Conservation (phyloP, 2,113 vertebrate genomes). For the Calyptomena viridis region DNA sequence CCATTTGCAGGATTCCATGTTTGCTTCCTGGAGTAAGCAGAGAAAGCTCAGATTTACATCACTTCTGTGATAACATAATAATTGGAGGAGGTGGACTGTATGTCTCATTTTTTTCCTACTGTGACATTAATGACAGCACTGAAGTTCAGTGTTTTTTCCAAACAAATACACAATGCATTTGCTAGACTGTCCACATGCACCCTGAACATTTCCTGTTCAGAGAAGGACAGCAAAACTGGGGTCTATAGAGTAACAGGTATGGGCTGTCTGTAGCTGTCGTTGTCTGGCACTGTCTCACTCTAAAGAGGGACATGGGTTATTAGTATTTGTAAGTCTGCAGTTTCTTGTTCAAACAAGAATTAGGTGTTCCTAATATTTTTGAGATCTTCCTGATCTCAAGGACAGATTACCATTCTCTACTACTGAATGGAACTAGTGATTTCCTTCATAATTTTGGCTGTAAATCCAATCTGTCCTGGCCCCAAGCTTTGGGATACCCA, state of each 20-base stretch:
- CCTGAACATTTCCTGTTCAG: background rate
- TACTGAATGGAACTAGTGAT: background rate
- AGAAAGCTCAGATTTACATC: background rate
- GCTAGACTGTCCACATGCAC: background rate
- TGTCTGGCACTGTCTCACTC: background rate
- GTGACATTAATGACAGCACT: background rate
- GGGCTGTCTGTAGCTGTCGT: background rate
- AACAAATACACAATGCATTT: fast-evolving
- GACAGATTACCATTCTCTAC: background rate
- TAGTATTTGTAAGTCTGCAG: background rate
- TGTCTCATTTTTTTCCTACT: background rate
- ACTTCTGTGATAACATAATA: background rate
- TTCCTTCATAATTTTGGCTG: background rate
- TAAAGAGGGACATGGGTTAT: background rate
- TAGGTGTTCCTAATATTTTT: background rate
- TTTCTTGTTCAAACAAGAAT: background rate
- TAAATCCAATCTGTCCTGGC: background rate
- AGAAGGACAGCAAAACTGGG: background rate
- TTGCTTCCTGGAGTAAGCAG: background rate
- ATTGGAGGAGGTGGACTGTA: background rate
- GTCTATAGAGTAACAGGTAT: background rate
- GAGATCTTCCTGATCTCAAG: background rate
- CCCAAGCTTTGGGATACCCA: background rate
- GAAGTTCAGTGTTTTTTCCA: background rate
- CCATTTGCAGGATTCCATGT: background rate